A percentile compares a stretch with the other conserved stretches of the same genome.
Conservation (phyloP, 2,797 vertebrate species). For the Liparis tanakae region DNA sequence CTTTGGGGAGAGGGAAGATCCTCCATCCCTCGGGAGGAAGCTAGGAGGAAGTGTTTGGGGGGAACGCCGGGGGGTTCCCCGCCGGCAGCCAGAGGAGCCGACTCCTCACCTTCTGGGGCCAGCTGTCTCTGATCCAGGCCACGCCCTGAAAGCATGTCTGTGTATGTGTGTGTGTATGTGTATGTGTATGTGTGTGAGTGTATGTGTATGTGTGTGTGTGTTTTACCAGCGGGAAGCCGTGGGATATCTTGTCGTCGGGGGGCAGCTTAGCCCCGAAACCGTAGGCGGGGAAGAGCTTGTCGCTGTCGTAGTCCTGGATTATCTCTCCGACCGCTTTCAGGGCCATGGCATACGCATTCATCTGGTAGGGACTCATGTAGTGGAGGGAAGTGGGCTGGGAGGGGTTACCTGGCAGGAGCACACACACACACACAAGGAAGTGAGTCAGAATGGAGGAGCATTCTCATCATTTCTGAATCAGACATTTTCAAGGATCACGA, state of each 20-base stretch:
- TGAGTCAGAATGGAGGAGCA: not conserved
- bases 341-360: constrained; percentile 97
- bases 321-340: constrained; percentile 98
- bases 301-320: constrained; percentile 98
- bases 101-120: constrained; percentile 51
- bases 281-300: constrained; percentile 97
- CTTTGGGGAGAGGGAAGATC: constrained; percentile 1
- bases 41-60: constrained; percentile 38
- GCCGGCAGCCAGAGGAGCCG: constrained; percentile 65
- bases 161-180: constrained; percentile 32
- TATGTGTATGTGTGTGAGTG: constrained; percentile 35
- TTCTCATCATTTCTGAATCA: constrained; percentile 9
- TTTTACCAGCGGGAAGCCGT: constrained; percentile 94
- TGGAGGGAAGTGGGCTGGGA: constrained; percentile 97
- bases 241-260: constrained; percentile 95
- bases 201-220: constrained; percentile 19
- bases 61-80: constrained; percentile 65
- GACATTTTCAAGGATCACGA: not conserved
- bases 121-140: constrained; percentile 67
- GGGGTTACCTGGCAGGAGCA: constrained; percentile 81
- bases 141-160: constrained; percentile 16
- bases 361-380: constrained; percentile 97
- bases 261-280: constrained; percentile 98
- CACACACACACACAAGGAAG: not conserved
- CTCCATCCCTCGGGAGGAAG: constrained; percentile 45